Evolutionary conservation across 2,113 vertebrate genomes (phyloP), one percentile per base, ranked within the genome.

Genomic region (Cichladusa arquata): DNA sequence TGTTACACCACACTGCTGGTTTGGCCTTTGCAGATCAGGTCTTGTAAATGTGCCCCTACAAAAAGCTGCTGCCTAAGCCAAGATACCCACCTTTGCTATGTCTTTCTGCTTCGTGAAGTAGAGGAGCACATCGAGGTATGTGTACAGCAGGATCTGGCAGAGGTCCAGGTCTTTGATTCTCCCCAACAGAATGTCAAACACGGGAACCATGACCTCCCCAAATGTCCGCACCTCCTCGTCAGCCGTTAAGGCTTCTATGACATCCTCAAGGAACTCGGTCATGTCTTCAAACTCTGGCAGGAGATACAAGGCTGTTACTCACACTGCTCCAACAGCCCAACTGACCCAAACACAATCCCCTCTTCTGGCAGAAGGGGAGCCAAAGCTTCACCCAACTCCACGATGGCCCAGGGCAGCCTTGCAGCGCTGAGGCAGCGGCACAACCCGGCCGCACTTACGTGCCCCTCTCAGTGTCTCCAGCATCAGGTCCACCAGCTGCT

Each of bases 201-300:
- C 98, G 0, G 99, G 99, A 56, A 98, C 97, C 91, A 99, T 98
- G 73, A 99, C 99, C 95, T 99, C 99, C 84, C 98, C 98, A 18
- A 99, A 99, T 0, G 99, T 99, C 56, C 98, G 98, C 92, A 99
- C 99, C 93, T 99, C 99, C 95, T 99, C 99, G 18, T 99, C 99
- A 58, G 97, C 80, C 2, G 98, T 95, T 74, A 99, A 94, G 64
- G 98, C 98, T 77, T 98, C 93, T 79, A 99, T 98, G 50, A 99
- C 98, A 88, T 99, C 99, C 95, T 99, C 99, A 3, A 99, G 96
- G 95, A 99, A 99, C 93, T 99, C 98, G 0, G 98, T 96, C 88
- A 99, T 97, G 57, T 99, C 98, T 80, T 99, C 99, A 65, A 99
- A 98, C 92, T 98, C 99, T 99, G 54, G 50, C 2, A 20, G 24